Percentiles rank a stretch among this genome's conserved stretches.
Conservation (phyloP, 2,797 vertebrate species). For the Spatula versicolor region DNA sequence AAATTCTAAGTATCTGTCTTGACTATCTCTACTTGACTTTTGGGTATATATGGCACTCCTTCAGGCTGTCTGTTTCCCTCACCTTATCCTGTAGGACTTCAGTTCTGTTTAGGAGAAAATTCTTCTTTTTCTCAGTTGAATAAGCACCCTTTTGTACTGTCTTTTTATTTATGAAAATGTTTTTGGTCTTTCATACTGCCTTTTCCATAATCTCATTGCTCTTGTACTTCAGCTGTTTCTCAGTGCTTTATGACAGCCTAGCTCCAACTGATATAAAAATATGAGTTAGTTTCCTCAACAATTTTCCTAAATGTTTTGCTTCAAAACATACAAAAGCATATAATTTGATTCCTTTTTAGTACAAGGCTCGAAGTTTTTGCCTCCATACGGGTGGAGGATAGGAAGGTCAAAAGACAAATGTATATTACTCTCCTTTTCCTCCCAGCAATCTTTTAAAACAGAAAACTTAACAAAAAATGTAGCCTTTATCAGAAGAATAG, state of each 20-base stretch:
- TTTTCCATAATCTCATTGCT: not conserved
- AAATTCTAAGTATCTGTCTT: not conserved
- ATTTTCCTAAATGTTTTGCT: constrained; percentile 9
- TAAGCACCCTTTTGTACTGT: not conserved
- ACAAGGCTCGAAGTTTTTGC: not conserved
- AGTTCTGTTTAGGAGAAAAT: not conserved
- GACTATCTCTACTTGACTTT: not conserved
- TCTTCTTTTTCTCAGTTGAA: not conserved
- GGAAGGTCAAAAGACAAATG: not conserved
- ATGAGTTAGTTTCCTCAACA: not conserved
- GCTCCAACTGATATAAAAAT: not conserved
- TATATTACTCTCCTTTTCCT: not conserved
- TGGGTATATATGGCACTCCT: not conserved
- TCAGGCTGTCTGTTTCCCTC: not conserved
- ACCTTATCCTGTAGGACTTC: not conserved
- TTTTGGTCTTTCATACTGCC: not conserved
- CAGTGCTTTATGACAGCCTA: not conserved
- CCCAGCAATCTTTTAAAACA: not conserved
- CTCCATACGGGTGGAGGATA: not conserved
- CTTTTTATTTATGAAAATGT: not conserved
- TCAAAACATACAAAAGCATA: constrained; percentile 7
- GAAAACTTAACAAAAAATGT: not conserved
- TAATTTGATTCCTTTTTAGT: constrained; percentile 37
- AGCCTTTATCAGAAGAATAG: not conserved
- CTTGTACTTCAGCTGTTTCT: not conserved